Conservation (phyloP, 2,113 vertebrate genomes). For the Rhynchomys soricoides region DNA sequence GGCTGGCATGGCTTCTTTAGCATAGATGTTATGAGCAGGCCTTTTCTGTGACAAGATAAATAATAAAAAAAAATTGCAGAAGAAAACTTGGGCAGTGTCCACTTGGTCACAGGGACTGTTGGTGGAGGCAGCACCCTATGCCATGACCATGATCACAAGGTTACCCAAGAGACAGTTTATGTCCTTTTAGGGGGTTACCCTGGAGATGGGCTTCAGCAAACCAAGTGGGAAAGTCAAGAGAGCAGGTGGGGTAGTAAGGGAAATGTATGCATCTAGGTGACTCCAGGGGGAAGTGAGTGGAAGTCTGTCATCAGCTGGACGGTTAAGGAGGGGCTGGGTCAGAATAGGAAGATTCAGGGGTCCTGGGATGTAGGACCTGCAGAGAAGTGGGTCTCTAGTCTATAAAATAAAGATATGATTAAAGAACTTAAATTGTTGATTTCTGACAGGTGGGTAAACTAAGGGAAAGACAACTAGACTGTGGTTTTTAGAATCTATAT, state of each 20-base stretch:
- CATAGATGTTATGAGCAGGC: background rate
- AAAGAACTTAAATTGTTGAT: background rate
- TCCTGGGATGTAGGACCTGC: background rate
- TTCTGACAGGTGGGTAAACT: background rate
- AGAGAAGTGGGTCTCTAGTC: background rate
- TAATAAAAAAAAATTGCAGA: background rate
- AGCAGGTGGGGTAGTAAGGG: background rate
- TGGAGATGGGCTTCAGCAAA: background rate
- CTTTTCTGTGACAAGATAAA: background rate
- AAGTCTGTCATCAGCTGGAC: background rate
- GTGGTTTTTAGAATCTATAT: background rate
- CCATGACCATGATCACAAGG: background rate
- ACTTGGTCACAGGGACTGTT: background rate
- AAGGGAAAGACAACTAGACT: background rate
- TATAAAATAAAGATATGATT: no score
- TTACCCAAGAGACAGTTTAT: background rate
- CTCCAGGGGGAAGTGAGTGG: background rate
- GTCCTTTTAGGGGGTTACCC: background rate
- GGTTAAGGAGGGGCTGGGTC: background rate
- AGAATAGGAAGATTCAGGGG: background rate
- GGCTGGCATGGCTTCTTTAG: background rate
- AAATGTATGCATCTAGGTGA: background rate
- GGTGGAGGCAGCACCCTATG: background rate
- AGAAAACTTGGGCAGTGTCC: background rate
- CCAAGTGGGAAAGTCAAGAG: background rate